These are phyloP conservation scores for Caenorhabditis becei DNA, from an alignment of 2,888 invertebrate species.

Conservation along the genomic window DNA sequence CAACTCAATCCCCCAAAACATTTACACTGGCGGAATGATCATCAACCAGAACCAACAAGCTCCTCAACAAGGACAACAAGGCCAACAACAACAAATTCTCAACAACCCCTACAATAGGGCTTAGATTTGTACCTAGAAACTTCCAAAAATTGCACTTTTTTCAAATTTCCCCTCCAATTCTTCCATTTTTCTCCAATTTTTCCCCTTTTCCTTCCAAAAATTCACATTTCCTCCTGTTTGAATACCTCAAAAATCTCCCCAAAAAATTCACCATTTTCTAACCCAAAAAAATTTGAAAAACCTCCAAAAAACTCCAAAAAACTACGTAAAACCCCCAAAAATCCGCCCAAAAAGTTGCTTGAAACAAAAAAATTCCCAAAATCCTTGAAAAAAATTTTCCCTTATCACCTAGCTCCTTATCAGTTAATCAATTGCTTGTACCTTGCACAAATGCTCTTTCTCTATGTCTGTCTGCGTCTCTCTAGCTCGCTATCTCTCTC, in stretches of 20 bases:
- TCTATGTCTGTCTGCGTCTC: no score
- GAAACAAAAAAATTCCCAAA: no score
- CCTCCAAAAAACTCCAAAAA: no score
- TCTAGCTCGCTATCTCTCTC: no score
- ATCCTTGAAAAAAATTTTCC: no score
- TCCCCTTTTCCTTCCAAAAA: background rate
- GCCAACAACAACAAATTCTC: slow-evolving; percentile 60
- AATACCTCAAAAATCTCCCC: background rate
- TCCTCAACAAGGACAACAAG: slow-evolving; percentile 56
- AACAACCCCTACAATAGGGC: slow-evolving; percentile 63
- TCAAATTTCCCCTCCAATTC: no score
- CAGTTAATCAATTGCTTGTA: no score
- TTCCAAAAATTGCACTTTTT: background rate
- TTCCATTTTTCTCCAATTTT: slow-evolving; percentile 4
- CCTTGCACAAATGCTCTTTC: no score
- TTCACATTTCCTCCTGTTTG: slow-evolving; percentile 2
- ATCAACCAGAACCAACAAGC: slow-evolving; percentile 59
- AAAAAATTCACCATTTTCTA: background rate
- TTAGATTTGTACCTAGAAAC: background rate
- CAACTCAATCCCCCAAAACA: slow-evolving; percentile 49
- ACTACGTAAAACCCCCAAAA: no score
- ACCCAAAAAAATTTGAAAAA: no score
- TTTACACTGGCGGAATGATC: slow-evolving; percentile 61
- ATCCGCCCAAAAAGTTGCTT: no score
- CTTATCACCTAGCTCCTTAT: no score